Evolutionary conservation across 2,888 invertebrate species (phyloP).

Genomic region (Drosophila setosimentum): DNA sequence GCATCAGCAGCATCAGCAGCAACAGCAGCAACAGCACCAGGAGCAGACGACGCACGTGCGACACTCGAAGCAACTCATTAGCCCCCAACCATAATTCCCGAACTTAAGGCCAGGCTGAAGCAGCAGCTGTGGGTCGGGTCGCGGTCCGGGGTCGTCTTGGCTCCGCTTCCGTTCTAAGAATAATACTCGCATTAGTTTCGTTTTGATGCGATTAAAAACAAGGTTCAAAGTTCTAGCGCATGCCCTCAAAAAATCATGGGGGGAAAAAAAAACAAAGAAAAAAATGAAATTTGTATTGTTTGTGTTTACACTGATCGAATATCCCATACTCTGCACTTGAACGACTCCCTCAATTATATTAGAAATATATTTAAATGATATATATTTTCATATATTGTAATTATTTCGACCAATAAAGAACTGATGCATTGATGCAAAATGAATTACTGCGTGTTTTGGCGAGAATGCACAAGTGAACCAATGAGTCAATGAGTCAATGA

Average conservation of each 20-base stretch:
- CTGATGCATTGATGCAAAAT: neutral
- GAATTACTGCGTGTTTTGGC: neutral
- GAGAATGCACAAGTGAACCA: neutral
- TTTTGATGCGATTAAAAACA: constrained; percentile 75
- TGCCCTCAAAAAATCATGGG: constrained; percentile 11
- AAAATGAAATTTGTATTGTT: neutral
- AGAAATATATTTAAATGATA: neutral
- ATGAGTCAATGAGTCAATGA: neutral
- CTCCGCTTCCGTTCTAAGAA: constrained; percentile 70
- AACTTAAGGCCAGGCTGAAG: constrained; percentile 23
- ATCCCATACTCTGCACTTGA: constrained; percentile 7
- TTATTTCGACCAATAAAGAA: neutral
- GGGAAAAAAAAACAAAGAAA: constrained; percentile 13
- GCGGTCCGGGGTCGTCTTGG: constrained; percentile 9
- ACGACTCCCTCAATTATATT: no score
- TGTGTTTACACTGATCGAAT: constrained; percentile 2
- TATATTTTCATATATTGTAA: neutral
- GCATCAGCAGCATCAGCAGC: constrained; percentile 15
- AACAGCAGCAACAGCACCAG: constrained; percentile 8
- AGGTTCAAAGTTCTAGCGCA: constrained; percentile 42
- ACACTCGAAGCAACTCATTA: constrained; percentile 77
- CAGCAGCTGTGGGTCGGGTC: constrained; percentile 43
- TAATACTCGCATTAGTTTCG: constrained; percentile 76
- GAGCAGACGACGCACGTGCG: constrained; percentile 71
- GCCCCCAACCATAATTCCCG: constrained; percentile 36